Conservation (phyloP, 2,888 invertebrate species). For the Thysanoteuthis rhombus region DNA sequence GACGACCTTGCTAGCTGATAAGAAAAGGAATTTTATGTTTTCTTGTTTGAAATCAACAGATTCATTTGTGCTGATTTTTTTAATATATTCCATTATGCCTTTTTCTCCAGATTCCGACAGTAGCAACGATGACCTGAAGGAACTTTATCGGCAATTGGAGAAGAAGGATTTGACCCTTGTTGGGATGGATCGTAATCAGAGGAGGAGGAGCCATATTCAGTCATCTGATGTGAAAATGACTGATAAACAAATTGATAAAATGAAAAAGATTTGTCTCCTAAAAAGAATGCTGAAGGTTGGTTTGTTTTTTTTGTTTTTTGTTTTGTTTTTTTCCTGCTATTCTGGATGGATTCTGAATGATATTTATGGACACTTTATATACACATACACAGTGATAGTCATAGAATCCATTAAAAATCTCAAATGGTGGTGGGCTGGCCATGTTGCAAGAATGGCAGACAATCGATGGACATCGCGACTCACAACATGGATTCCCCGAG, state of each 20-base stretch:
- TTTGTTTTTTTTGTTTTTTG: neutral
- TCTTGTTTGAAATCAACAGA: too few relatives aligned
- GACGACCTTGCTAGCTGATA: too few relatives aligned
- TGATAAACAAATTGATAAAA: conserved; percentile 43
- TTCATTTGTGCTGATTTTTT: too few relatives aligned
- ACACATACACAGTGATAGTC: too few relatives aligned
- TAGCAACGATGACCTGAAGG: conserved; percentile 50
- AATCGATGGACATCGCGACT: too few relatives aligned
- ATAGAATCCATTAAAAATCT: too few relatives aligned
- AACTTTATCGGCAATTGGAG: conserved; percentile 47
- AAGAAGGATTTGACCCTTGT: conserved; percentile 51
- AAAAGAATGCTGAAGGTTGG: conserved; percentile 56
- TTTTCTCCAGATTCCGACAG: conserved; percentile 32
- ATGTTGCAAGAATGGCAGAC: too few relatives aligned
- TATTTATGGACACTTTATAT: neutral
- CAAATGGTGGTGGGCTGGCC: too few relatives aligned
- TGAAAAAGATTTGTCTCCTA: conserved; percentile 49
- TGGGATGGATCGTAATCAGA: conserved; percentile 50
- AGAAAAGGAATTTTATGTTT: too few relatives aligned
- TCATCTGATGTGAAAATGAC: conserved; percentile 40
- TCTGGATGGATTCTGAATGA: neutral
- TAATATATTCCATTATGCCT: too few relatives aligned
- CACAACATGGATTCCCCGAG: too few relatives aligned
- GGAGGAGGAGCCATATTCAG: conserved; percentile 45
- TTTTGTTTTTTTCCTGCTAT: too few relatives aligned